Percentiles rank a stretch among this genome's conserved stretches.
phyloP scores from a whole-genome alignment of 2,888 invertebrate species.

The Caprella mutica region DNA sequence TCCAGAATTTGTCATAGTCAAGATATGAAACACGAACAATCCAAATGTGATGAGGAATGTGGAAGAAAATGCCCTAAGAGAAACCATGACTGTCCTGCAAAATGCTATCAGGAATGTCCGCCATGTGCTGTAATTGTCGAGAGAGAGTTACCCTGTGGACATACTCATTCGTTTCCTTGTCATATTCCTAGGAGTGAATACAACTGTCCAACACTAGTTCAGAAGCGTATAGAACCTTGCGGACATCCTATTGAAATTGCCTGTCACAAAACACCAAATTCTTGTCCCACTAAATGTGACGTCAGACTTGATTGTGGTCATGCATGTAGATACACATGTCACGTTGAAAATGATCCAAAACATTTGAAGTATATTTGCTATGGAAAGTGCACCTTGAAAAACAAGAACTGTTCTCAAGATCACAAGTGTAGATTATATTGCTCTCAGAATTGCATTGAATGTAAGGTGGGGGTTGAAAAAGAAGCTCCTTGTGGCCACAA shows the following conservation, averaged over 20 bases:
- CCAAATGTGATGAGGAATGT: conserved; percentile 41
- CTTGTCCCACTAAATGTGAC: conserved; percentile 46
- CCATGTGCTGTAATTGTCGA: conserved; percentile 29
- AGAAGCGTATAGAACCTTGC: conserved; percentile 35
- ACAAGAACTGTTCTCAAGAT: conserved; percentile 39
- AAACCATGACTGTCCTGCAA: conserved; percentile 34
- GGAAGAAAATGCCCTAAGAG: conserved; percentile 27
- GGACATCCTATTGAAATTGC: conserved; percentile 35
- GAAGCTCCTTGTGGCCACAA: conserved; percentile 45
- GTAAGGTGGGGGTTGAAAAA: conserved; percentile 6
- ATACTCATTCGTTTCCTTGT: conserved; percentile 3
- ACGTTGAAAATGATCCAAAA: conserved; percentile 49
- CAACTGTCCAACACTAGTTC: conserved; percentile 33
- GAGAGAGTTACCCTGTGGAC: conserved; percentile 2
- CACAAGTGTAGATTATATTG: conserved; percentile 48
- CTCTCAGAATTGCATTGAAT: conserved; percentile 39
- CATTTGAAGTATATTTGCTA: conserved; percentile 43
- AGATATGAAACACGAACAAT: conserved; percentile 35
- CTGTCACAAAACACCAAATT: conserved; percentile 41
- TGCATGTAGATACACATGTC: conserved; percentile 49
- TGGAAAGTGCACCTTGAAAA: conserved; percentile 3
- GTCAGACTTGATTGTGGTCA: conserved; percentile 53
- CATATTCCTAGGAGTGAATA: conserved; percentile 4
- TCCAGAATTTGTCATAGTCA: conserved; percentile 14
- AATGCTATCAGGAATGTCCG: conserved; percentile 37